Conservation (phyloP, 2,888 invertebrate species). For the Spisula subtruncata region DNA sequence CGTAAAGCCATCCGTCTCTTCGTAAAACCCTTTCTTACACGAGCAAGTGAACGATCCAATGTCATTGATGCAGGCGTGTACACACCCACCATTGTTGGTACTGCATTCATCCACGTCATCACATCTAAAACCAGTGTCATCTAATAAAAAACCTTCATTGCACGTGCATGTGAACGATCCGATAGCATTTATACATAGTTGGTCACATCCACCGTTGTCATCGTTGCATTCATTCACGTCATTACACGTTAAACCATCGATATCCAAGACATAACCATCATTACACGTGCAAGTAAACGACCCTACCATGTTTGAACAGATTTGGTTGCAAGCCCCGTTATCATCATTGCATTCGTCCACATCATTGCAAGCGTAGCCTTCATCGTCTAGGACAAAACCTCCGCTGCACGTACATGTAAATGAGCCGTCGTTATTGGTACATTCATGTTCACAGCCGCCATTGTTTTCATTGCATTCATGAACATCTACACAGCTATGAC, state of each 20-base stretch:
- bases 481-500: background rate
- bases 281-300: background rate
- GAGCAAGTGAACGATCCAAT: background rate
- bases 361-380: background rate
- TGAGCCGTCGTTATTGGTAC: background rate
- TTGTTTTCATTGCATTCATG: slow-evolving; percentile 1
- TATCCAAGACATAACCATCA: background rate
- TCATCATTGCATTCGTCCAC: slow-evolving; percentile 34
- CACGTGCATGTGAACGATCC: slow-evolving; percentile 37
- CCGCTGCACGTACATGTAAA: background rate
- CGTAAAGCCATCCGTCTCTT: rapidly evolving
- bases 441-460: slow-evolving; percentile 19
- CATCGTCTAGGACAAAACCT: background rate
- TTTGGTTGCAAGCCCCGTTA: background rate
- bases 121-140: background rate
- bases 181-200: background rate
- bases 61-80: background rate
- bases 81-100: background rate
- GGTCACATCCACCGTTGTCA: slow-evolving; percentile 31
- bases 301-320: background rate
- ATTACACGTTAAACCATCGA: background rate
- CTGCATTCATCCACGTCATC: background rate
- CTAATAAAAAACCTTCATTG: slow-evolving; percentile 18
- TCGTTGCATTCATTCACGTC: slow-evolving; percentile 44
- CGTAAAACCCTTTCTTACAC: background rate